Evolutionary conservation across 64 coral and sea anemone species (phyloP), one percentile per base, ranked within the genome.

Genomic region (Porites australiensis): DNA sequence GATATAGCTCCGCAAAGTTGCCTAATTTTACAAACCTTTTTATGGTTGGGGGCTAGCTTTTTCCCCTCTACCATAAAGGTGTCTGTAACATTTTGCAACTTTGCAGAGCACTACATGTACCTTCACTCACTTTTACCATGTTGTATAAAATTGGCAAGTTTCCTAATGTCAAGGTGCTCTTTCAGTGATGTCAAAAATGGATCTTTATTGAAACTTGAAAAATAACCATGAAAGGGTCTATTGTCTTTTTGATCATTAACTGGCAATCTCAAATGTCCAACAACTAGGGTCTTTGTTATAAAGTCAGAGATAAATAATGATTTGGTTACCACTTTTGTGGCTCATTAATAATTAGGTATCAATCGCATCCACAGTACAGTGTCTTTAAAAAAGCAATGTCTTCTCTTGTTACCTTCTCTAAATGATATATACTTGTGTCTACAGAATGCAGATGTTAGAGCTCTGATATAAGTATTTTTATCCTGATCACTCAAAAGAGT

Each of bases 21-120:
- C 64, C 64, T 12, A 66, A 66, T 66, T 66, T 66, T 66, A 66
- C 64, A 66, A n/a, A 66, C 64, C 64, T 66, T 66, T 66, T 66
- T 66, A 66, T 66, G 64, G 64, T 66, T 66, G 64, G 64, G 64
- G 64, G n/a, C 64, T 66, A 66, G 64, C 64, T 66, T 66, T 66
- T 14, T 66, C 58, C 58, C 58, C 58, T 60, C 58, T 60, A 60
- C 58, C 58, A 60, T 13, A 60, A 60, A 60, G 58, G 58, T 60
- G 58, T 60, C 58, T 60, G 58, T 60, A 60, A 60, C 5, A 66
- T 66, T 13, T 66, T 66, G 64, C 64, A n/a, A 66, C 64, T 66
- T 14, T 66, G 0, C 20, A n/a, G 64, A 66, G 64, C 64, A 66
- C 64, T 66, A 14, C 64, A 66, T 66, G 64, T 66, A 14, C 63